These are phyloP conservation scores for Lagorchestes hirsutus DNA, from an alignment of 2,797 vertebrate species.

Conservation along the genomic window DNA sequence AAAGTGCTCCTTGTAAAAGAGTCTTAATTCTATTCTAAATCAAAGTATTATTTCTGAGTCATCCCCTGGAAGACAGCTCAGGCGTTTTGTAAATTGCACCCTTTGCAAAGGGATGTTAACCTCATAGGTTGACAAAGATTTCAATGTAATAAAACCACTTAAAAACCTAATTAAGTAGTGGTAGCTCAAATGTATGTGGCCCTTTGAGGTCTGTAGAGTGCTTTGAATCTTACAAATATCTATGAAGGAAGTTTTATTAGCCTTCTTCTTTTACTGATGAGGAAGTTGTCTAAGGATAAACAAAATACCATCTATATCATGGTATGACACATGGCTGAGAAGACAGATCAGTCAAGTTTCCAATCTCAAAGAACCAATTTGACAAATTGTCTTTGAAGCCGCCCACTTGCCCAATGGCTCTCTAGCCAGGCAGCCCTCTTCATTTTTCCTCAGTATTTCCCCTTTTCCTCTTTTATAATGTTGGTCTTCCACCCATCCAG, in stretches of 20 bases:
- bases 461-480: neutral
- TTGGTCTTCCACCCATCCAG: neutral
- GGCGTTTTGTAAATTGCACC: neutral
- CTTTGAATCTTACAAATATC: neutral
- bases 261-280: neutral
- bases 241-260: neutral
- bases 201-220: neutral
- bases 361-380: neutral
- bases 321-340: neutral
- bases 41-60: neutral
- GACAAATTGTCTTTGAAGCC: neutral
- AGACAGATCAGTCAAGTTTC: neutral
- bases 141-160: neutral
- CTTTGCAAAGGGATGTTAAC: neutral
- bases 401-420: neutral
- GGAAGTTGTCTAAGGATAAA: neutral
- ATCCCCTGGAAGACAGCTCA: neutral
- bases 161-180: neutral
- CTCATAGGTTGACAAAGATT: neutral
- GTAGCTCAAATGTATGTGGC: neutral
- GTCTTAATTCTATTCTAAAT: neutral
- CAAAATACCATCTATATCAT: neutral
- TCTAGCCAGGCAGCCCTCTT: neutral
- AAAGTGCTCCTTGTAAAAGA: neutral
- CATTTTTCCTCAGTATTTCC: neutral